A percentile compares a stretch with the other conserved stretches of the same genome.
phyloP scores from a whole-genome alignment of 2,113 vertebrate genomes.

The Dunckerocampus dactyliophorus region DNA sequence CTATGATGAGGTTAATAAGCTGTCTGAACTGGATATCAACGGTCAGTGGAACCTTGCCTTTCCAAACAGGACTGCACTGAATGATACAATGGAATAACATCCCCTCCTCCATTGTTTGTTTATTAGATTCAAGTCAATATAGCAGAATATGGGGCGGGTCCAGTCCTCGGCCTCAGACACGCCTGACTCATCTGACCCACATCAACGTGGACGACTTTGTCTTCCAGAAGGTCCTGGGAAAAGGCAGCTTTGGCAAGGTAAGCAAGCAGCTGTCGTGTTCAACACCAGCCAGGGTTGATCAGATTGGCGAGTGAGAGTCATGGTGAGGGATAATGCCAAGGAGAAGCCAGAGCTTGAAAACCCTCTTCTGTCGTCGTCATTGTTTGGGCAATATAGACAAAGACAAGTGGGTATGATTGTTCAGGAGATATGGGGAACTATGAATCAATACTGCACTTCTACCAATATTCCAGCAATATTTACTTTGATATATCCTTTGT shows the following conservation, averaged over 20 bases:
- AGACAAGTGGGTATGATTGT: too few species aligned
- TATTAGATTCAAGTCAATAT: conserved; percentile 70
- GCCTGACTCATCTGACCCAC: conserved; percentile 64
- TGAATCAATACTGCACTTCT: too few species aligned
- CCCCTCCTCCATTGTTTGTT: conserved; percentile 3
- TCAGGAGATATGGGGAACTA: too few species aligned
- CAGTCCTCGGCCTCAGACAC: conserved; percentile 52
- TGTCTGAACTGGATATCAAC: conserved; percentile 60
- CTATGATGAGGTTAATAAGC: conserved; percentile 86
- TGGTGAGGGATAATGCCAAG: too few species aligned
- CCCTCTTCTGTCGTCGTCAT: too few species aligned
- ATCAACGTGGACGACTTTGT: conserved; percentile 83
- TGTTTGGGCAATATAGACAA: too few species aligned
- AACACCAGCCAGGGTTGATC: not conserved
- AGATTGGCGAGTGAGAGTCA: too few species aligned
- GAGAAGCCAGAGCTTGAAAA: too few species aligned
- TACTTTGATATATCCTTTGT: too few species aligned
- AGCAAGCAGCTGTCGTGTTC: not conserved
- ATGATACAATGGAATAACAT: too few species aligned
- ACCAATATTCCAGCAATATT: too few species aligned
- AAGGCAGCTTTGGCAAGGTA: conserved; percentile 99
- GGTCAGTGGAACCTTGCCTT: conserved; percentile 35
- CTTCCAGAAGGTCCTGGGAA: conserved; percentile 94
- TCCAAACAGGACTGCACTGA: not conserved
- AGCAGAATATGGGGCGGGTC: conserved; percentile 84